Percentiles rank a stretch among this genome's conserved stretches.
These are phyloP conservation scores for Rhadina sibilatrix DNA, from an alignment of 2,113 vertebrate species.

Conservation along the genomic window DNA sequence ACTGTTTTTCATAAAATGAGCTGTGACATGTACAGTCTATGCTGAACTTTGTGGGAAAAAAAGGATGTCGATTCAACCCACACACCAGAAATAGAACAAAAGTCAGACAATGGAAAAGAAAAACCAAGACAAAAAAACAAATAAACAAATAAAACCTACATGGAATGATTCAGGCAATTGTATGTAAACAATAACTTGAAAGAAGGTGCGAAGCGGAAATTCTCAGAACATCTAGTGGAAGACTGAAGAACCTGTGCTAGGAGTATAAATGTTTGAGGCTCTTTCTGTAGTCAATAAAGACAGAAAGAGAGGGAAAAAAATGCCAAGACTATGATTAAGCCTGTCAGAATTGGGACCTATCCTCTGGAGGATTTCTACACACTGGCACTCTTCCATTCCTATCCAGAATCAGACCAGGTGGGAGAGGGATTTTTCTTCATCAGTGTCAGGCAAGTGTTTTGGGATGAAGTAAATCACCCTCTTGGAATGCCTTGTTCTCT, in stretches of 20 bases:
- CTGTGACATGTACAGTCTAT: not conserved
- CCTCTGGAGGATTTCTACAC: rapidly evolving
- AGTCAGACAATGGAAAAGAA: not conserved
- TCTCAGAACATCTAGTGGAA: not conserved
- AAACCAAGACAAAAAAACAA: not conserved
- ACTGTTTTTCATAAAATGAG: not conserved
- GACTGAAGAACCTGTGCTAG: not conserved
- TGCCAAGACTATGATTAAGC: not conserved
- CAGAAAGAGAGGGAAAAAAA: not conserved
- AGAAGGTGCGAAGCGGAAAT: not conserved
- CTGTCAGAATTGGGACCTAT: not conserved
- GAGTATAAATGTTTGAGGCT: not conserved
- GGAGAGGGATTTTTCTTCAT: not conserved
- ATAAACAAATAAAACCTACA: too few relatives aligned
- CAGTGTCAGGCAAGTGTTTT: not conserved
- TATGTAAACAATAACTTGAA: not conserved
- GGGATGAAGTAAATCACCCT: not conserved
- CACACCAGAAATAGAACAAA: not conserved
- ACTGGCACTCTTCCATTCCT: rapidly evolving
- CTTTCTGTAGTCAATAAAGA: not conserved
- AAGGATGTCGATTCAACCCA: not conserved
- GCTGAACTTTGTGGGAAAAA: not conserved
- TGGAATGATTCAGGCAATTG: not conserved
- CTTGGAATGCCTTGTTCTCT: not conserved
- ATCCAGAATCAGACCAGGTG: not conserved